Base-by-base conservation (phyloP, 2,888 invertebrate genomes). In the Dastarcus helophoroides region DNA sequence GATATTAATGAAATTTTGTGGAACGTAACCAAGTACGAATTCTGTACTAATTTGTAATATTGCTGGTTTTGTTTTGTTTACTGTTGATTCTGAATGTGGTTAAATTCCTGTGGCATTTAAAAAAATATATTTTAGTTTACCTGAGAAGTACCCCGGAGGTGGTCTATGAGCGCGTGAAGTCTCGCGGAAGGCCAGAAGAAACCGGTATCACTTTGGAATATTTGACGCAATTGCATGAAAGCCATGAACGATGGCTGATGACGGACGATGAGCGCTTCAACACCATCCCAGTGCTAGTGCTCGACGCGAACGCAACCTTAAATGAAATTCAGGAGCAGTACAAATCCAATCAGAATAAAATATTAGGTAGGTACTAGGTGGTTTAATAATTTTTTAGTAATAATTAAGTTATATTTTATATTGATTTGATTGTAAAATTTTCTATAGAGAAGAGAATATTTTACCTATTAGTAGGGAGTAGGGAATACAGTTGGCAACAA, bases 111-210 rank as follows among this genome's bases (percentile, higher is more conserved):
- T n/a, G n/a, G n/a, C n/a, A n/a, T n/a, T n/a, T n/a, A n/a, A n/a
- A n/a, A n/a, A 25, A 7, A 7, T 38, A 35, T 29, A 37, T 63
- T 65, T 12, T 51, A 76, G 77, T 80, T 2, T 79, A 80, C 50
- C 58, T 79, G 3, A 68, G 73, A 48, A 76, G 77, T 16, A 67
- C 71, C 1, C 79, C 79, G 1, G 69, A 74, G 40, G 59, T 74
- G 15, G 79, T 76, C 0, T 69, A 70, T 44, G 73, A 78, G 36
- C 64, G 93, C 47, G 84, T 91, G 48, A 73, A 71, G 47, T 63
- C 70, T 36, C 66, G 93, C 29, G 79, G 77, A 1, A 69, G 93
- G 4, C 74, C 76, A 11, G 91, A 93, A 58, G 93, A 93, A 60
- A 70, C 71, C 32, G 71, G 72, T 46, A 78, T 93, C 1, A 76